phyloP scores from a whole-genome alignment of 2,888 invertebrate genomes.

The Hoplodrina ambigua region DNA sequence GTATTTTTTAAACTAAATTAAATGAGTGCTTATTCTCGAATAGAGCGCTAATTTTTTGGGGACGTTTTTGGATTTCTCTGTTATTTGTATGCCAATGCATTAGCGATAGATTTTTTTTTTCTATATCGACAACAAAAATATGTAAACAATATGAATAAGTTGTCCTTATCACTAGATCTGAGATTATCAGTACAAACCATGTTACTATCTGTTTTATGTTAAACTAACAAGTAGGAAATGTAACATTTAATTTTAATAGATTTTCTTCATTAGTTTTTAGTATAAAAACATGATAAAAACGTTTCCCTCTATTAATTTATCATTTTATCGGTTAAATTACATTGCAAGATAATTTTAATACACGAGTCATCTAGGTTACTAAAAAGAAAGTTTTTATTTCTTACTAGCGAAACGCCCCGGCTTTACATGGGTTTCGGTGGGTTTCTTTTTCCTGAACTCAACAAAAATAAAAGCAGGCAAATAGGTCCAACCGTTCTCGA shows the following conservation, averaged over 20 bases:
- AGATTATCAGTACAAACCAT: slow-evolving; percentile 19
- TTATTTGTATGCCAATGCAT: no score
- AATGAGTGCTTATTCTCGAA: no score
- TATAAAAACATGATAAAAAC: slow-evolving; percentile 16
- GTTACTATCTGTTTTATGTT: slow-evolving; percentile 1
- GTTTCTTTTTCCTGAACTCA: no score
- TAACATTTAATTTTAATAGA: not conserved
- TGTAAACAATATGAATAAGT: slow-evolving; percentile 17
- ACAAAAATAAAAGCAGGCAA: no score
- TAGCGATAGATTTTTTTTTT: not conserved
- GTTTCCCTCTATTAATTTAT: slow-evolving; percentile 12
- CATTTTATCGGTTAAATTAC: slow-evolving; percentile 9
- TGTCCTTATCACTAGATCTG: slow-evolving; percentile 8
- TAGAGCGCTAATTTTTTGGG: no score
- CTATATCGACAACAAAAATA: not conserved
- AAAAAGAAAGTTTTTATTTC: not conserved
- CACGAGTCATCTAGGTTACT: not conserved
- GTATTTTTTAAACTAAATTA: no score
- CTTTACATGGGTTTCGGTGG: no score
- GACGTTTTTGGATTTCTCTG: no score
- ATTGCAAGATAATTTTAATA: not conserved
- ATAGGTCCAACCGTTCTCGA: no score
- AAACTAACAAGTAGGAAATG: slow-evolving; percentile 30
- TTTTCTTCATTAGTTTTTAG: not conserved
- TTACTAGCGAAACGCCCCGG: no score